These are phyloP conservation scores for Valencia hispanica DNA, from an alignment of 2,797 vertebrate genomes.

Conservation along the genomic window DNA sequence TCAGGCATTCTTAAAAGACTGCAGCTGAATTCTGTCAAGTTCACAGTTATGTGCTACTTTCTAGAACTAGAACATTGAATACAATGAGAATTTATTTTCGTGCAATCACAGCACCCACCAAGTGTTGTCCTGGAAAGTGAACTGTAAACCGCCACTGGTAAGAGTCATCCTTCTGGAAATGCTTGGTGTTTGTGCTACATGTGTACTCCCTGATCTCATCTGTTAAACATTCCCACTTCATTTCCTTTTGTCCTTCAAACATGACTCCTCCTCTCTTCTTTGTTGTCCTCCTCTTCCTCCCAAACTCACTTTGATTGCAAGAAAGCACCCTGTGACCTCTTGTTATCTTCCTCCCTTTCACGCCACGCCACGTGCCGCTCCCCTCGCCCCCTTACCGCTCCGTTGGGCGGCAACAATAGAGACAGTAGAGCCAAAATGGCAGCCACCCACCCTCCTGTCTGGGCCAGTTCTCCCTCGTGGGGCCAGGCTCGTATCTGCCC, in stretches of 20 bases:
- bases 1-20: neutral
- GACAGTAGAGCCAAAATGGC: slow-evolving; percentile 71
- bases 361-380: slow-evolving; percentile 54
- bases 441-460: slow-evolving; percentile 48
- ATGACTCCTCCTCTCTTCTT: slow-evolving; percentile 40
- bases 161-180: slow-evolving; percentile 52
- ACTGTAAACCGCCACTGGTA: neutral
- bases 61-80: neutral
- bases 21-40: neutral
- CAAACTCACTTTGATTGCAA: slow-evolving; percentile 51
- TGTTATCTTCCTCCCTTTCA: slow-evolving; percentile 57
- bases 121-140: neutral
- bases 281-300: slow-evolving; percentile 38
- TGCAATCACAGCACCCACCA: neutral
- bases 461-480: slow-evolving; percentile 43
- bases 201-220: slow-evolving; percentile 33
- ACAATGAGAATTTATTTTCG: neutral
- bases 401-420: slow-evolving; percentile 69
- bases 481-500: slow-evolving; percentile 66
- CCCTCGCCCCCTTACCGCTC: slow-evolving; percentile 45
- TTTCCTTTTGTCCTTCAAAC: slow-evolving; percentile 67
- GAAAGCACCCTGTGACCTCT: slow-evolving; percentile 56
- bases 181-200: slow-evolving; percentile 4
- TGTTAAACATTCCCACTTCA: slow-evolving; percentile 46
- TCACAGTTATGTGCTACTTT: neutral